A percentile compares a stretch with the other conserved stretches of the same genome.
Evolutionary conservation across 1,140 invertebrate genomes (phyloP).

Genomic region (Bombus pascuorum): DNA sequence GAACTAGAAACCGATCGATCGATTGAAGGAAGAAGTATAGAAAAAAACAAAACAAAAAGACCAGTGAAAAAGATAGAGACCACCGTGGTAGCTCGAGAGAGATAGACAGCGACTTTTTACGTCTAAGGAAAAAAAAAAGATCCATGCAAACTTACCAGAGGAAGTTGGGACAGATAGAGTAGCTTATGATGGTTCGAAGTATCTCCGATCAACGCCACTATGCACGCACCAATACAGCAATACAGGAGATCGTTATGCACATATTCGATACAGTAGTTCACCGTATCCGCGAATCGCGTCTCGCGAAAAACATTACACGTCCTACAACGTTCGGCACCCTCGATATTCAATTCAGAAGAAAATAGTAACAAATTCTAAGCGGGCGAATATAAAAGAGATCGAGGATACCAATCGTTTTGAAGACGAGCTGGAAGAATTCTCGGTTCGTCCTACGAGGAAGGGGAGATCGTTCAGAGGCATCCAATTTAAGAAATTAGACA

Average conservation of each 20-base stretch:
- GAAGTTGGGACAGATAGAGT: constrained; percentile 84
- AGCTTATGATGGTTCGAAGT: constrained; percentile 84
- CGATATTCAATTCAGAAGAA: background rate
- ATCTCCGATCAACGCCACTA: constrained; percentile 80
- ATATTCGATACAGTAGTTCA: constrained; percentile 58
- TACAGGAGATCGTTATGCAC: constrained; percentile 73
- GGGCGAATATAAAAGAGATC: background rate
- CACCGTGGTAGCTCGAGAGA: background rate
- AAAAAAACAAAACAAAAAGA: background rate
- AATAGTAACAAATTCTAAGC: background rate
- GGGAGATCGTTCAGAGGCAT: constrained; percentile 44
- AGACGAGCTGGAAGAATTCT: background rate
- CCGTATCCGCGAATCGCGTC: constrained; percentile 44
- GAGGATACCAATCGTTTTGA: constrained; percentile 23
- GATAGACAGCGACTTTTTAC: background rate
- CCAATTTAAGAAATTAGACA: constrained; percentile 5
- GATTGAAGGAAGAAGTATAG: constrained; percentile 1
- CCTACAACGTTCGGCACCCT: constrained; percentile 20
- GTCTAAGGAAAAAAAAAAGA: constrained; percentile 45
- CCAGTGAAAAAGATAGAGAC: background rate
- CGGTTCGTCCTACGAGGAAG: constrained; percentile 13
- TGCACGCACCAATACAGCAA: constrained; percentile 77
- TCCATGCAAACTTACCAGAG: constrained; percentile 83
- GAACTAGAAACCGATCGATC: constrained; percentile 36
- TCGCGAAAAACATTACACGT: background rate